Base-by-base conservation (phyloP, 2,113 vertebrate species). In the Galbula dea region DNA sequence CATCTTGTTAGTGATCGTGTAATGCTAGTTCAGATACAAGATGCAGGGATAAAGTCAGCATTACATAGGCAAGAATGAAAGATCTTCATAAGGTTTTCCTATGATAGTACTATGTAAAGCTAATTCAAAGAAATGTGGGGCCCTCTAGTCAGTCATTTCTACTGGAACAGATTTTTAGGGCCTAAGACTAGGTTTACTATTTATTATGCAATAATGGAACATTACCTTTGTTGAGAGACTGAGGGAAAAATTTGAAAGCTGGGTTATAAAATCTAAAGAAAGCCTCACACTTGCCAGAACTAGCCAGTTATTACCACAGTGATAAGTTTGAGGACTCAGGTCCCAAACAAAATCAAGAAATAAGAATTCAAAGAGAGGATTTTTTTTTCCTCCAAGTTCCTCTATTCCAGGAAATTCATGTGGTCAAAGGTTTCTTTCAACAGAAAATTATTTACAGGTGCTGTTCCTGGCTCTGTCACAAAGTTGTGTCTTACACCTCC, bases 401-500 rank as follows among this genome's bases (percentile, higher is more conserved):
- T 83, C 71, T 95, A 36, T 83, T 94, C 48, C 84, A 92, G 92
- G 93, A 92, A 95, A 89, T 94, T 89, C 89, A 83, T 90, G 82
- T 71, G 81, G 77, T 94, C 81, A 94, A 90, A 95, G 88, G 45
- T 88, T 90, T 93, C 86, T 94, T 93, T 95, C 77, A 93, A 84
- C 66, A 94, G 88, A 96, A 90, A 96, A 96, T 96, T 89, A 92
- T 97, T 96, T 95, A 94, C 86, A 96, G 90, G 88, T 94, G 92
- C 62, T 87, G 55, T 79, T 97, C 45, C 89, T 96, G 93, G 90
- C 92, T 95, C 88, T 89, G 95, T 96, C 92, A 95, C 89, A 91
- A 81, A 92, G 80, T 43, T 94, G 94, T 87, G 89, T 89, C 89
- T 94, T 95, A 91, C 93, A 94, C 93, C 89, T 95, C 67, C 0